These are phyloP conservation scores for Drosophila colorata DNA, from an alignment of 2,888 invertebrate species.

Conservation along the genomic window DNA sequence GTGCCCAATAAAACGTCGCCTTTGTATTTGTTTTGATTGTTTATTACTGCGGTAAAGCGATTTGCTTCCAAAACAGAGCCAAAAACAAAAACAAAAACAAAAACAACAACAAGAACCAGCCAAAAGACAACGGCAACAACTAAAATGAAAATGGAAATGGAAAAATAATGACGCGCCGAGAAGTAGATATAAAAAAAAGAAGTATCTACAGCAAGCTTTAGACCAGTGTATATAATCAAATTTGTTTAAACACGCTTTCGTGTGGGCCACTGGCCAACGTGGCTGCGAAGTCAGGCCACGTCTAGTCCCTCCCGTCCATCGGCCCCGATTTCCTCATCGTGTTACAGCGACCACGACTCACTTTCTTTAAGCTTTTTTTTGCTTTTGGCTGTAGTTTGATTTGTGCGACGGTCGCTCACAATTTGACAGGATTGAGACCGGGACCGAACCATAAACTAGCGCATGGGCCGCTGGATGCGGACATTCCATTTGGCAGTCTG, in stretches of 20 bases:
- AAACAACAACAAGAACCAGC: conserved; percentile 22
- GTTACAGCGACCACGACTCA: conserved; percentile 19
- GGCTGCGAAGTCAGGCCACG: conserved; percentile 21
- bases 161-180: conserved; percentile 59
- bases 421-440: conserved; percentile 50
- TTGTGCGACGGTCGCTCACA: conserved; percentile 28
- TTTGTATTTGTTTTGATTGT: conserved; percentile 78
- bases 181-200: conserved; percentile 26
- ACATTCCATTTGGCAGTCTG: conserved; percentile 27
- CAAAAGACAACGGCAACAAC: background rate
- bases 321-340: background rate
- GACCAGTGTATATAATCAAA: conserved; percentile 56
- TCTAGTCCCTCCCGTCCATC: conserved; percentile 8
- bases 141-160: conserved; percentile 44
- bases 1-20: conserved; percentile 75
- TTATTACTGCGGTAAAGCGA: conserved; percentile 75
- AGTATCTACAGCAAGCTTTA: conserved; percentile 16
- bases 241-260: conserved; percentile 60
- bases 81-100: conserved; percentile 29
- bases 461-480: background rate
- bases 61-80: conserved; percentile 31
- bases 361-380: conserved; percentile 46
- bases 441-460: conserved; percentile 45
- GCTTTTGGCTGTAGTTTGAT: conserved; percentile 28
- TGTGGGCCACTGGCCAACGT: conserved; percentile 51